Percentiles rank a stretch among this genome's conserved stretches.
Conservation (phyloP, 2,888 invertebrate species). For the Zaprionus lineosus region DNA sequence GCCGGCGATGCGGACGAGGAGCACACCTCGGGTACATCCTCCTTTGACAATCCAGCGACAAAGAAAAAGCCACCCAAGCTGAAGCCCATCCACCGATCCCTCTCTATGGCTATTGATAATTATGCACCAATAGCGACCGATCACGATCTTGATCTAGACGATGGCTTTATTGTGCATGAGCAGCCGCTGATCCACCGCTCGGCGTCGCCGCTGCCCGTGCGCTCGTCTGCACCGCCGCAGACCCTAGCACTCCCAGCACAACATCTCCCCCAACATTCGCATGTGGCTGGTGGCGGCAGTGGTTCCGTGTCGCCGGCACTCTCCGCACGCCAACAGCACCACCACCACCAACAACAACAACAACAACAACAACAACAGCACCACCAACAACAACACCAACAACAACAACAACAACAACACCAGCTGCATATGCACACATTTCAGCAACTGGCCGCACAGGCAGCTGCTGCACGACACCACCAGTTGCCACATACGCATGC, state of each 20-base stretch:
- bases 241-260: slow-evolving; percentile 76
- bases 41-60: slow-evolving; percentile 81
- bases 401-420: slow-evolving; percentile 70
- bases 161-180: slow-evolving; percentile 78
- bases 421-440: slow-evolving; percentile 77
- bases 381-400: slow-evolving; percentile 65
- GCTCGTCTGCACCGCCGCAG: slow-evolving; percentile 81
- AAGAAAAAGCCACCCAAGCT: slow-evolving; percentile 83
- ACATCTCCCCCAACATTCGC: slow-evolving; percentile 66
- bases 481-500: slow-evolving; percentile 67
- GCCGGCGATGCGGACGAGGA: slow-evolving; percentile 75
- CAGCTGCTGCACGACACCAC: slow-evolving; percentile 73
- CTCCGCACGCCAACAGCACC: slow-evolving; percentile 80
- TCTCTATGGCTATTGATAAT: slow-evolving; percentile 83
- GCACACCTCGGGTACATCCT: slow-evolving; percentile 79
- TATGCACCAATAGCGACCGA: slow-evolving; percentile 77
- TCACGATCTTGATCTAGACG: slow-evolving; percentile 59
- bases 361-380: slow-evolving; percentile 55
- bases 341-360: slow-evolving; percentile 61
- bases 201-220: slow-evolving; percentile 80
- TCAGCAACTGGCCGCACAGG: slow-evolving; percentile 76
- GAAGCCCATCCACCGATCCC: slow-evolving; percentile 82
- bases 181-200: slow-evolving; percentile 81
- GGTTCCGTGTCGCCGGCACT: slow-evolving; percentile 80
- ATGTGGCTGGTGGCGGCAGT: slow-evolving; percentile 71